A percentile compares a stretch with the other conserved stretches of the same genome.
phyloP scores from a whole-genome alignment of 2,113 vertebrate species.

The rabbit (Oryctolagus cuniculus) region mOryCun1.1 NC_091436.1:40355001-40355500 shows the following conservation, averaged over 20 bases:
- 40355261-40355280: background rate
- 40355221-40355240: background rate
- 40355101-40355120: conserved; percentile 57
- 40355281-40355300: background rate
- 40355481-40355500: background rate
- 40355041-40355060: conserved; percentile 27
- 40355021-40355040: conserved; percentile 43
- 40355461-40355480: background rate
- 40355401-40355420: background rate
- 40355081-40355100: background rate
- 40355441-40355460: background rate
- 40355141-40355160: conserved; percentile 76
- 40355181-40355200: conserved; percentile 46
- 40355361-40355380: background rate
- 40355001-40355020: conserved; percentile 7
- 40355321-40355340: background rate
- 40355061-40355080: conserved; percentile 39
- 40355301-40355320: background rate
- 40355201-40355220: background rate
- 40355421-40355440: background rate
- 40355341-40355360: background rate
- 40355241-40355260: background rate
- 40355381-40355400: conserved; percentile 31
- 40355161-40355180: conserved; percentile 59
- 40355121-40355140: conserved; percentile 40